Percentiles rank a stretch among this genome's conserved stretches.
phyloP scores from a whole-genome alignment of 2,797 vertebrate species.

The Chelon labrosus region DNA sequence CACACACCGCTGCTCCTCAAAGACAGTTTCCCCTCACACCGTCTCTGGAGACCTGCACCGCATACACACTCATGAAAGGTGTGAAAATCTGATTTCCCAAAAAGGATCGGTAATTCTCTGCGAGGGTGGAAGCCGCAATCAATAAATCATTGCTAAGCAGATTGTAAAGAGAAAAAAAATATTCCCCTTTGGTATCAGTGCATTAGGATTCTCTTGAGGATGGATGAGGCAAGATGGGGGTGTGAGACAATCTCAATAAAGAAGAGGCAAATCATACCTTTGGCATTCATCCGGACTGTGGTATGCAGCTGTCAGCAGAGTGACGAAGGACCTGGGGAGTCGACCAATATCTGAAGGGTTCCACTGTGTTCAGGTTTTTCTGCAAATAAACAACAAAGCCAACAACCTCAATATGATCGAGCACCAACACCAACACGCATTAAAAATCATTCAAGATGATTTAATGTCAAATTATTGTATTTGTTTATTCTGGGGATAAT shows the following conservation, averaged over 20 bases:
- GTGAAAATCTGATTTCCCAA: conserved; percentile 99
- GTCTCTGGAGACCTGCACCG: conserved; percentile 86
- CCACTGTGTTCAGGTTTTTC: conserved; percentile 43
- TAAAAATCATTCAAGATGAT: background rate
- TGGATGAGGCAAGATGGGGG: conserved; percentile 72
- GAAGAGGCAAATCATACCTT: conserved; percentile 88
- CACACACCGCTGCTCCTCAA: conserved; percentile 90
- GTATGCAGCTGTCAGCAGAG: conserved; percentile 69
- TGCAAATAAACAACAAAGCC: conserved; percentile 40
- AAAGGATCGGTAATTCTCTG: conserved; percentile 99
- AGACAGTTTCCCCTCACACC: conserved; percentile 89
- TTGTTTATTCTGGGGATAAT: background rate
- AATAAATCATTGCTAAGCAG: conserved; percentile 99
- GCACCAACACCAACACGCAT: no score
- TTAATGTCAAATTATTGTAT: background rate
- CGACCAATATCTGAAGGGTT: conserved; percentile 45
- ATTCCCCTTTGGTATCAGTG: conserved; percentile 93
- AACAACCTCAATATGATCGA: background rate
- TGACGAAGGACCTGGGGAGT: conserved; percentile 44
- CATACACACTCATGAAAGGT: conserved; percentile 93
- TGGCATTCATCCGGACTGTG: conserved; percentile 89
- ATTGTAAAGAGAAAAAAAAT: conserved; percentile 96
- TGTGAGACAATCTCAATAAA: conserved; percentile 94
- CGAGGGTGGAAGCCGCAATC: conserved; percentile 94
- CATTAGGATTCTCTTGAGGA: conserved; percentile 92